Base-by-base conservation (phyloP, 2,113 vertebrate species). In the Lonchura striata region DNA sequence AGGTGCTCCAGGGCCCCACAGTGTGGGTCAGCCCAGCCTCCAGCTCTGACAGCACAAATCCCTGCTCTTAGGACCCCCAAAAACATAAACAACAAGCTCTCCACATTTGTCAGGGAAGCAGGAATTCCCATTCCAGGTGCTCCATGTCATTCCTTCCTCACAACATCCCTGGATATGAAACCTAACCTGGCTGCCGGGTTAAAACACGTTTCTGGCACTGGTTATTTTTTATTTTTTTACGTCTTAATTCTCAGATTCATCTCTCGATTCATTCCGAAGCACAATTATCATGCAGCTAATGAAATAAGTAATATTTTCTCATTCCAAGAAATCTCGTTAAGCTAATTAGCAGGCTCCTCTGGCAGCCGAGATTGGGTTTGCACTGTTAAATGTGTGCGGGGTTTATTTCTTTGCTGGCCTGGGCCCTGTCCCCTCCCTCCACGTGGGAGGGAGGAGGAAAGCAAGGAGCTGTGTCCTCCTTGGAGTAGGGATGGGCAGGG, bases 231-330 rank as follows among this genome's bases (percentile, higher is more conserved):
- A 7, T 24, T 39, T 75, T 79, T 88, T 82, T 75, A 82, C 31
- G 52, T 74, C 85, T 94, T 66, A 69, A 90, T 92, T 60, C 76
- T 93, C 54, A 75, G 76, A 56, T 86, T 87, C 77, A 70, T 90
- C 82, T 75, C 92, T 77, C 22, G 52, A 86, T 90, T 95, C 76
- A 44, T 81, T 66, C 78, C 14, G 12, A 39, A 94, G 60, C 90
- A 70, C 92, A 86, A 94, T 93, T 88, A 88, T 81, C 79, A 86
- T 60, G 94, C 87, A 78, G 92, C 90, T 96, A 97, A 97, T 97
- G 93, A 94, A 96, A 96, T 94, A 92, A 97, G 87, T 74, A 95
- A 93, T 96, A 94, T 97, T 96, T 96, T 94, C 93, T 90, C 78
- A 75, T 96, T 95, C 90, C 88, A 96, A 94, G 94, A 88, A 96